Conservation (phyloP, 1,140 invertebrate genomes). For the Samia ricini region DNA sequence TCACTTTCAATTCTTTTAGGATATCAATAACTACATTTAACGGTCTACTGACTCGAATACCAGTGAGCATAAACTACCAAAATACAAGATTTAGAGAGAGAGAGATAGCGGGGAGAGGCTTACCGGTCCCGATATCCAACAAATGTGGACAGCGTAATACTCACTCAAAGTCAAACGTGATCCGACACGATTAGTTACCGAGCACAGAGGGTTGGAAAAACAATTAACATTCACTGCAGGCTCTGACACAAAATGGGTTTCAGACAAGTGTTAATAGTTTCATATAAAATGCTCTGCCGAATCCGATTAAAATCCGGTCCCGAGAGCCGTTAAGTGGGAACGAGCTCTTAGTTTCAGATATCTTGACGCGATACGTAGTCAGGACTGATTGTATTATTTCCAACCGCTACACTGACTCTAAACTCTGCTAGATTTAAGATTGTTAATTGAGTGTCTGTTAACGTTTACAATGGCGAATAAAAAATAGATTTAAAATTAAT, state of each 20-base stretch:
- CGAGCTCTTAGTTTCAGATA: constrained; percentile 11
- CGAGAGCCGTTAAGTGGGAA: constrained; percentile 20
- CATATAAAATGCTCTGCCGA: constrained; percentile 19
- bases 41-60: constrained; percentile 11
- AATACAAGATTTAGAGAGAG: constrained; percentile 11
- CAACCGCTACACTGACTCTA: no score
- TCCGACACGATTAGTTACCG: constrained; percentile 22
- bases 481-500: no score
- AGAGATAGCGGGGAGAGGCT: background rate
- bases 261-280: constrained; percentile 21
- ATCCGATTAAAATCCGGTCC: constrained; percentile 17
- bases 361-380: background rate
- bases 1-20: constrained; percentile 10
- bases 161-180: background rate
- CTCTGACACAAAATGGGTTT: constrained; percentile 12
- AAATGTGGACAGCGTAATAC: background rate
- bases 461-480: no score
- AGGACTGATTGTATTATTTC: no score
- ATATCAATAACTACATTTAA: constrained; percentile 13
- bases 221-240: constrained; percentile 19
- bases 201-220: constrained; percentile 21
- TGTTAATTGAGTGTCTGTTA: no score
- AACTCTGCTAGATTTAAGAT: no score
- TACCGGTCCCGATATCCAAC: constrained; percentile 9
- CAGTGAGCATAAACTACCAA: constrained; percentile 15